Conservation (phyloP, 1,140 invertebrate genomes). For the Choristoneura fumiferana region DNA sequence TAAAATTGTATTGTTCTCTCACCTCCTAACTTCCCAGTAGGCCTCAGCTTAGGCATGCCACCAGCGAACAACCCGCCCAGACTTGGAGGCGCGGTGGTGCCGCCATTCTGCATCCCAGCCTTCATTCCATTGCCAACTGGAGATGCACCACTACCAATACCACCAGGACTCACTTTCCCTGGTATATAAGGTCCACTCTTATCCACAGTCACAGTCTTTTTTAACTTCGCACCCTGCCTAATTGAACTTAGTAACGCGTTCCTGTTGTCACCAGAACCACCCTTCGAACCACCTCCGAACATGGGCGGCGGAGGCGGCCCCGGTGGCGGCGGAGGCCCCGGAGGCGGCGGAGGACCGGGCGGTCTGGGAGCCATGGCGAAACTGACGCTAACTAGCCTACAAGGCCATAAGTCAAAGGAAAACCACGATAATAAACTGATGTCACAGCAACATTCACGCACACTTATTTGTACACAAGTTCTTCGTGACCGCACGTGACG, state of each 20-base stretch:
- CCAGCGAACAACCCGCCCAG: conserved; percentile 91
- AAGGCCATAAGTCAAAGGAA: conserved; percentile 45
- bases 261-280: conserved; percentile 78
- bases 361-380: conserved; percentile 54
- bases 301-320: conserved; percentile 82
- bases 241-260: conserved; percentile 89
- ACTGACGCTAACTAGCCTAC: conserved; percentile 25
- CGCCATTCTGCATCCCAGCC: conserved; percentile 73
- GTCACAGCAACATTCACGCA: conserved; percentile 9
- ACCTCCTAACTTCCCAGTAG: conserved; percentile 81
- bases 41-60: conserved; percentile 92
- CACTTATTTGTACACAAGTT: conserved; percentile 9
- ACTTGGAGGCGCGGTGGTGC: conserved; percentile 76
- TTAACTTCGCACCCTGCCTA: conserved; percentile 87
- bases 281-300: conserved; percentile 78
- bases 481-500: conserved; percentile 42
- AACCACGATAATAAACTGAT: conserved; percentile 11
- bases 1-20: neutral
- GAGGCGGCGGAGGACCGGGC: conserved; percentile 74
- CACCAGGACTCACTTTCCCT: conserved; percentile 76
- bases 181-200: conserved; percentile 89
- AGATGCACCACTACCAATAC: conserved; percentile 38
- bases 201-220: conserved; percentile 93
- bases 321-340: conserved; percentile 79
- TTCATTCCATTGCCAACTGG: conserved; percentile 55